Base-by-base conservation (phyloP, 1,140 invertebrate species). In the Lucilia sericata region DNA sequence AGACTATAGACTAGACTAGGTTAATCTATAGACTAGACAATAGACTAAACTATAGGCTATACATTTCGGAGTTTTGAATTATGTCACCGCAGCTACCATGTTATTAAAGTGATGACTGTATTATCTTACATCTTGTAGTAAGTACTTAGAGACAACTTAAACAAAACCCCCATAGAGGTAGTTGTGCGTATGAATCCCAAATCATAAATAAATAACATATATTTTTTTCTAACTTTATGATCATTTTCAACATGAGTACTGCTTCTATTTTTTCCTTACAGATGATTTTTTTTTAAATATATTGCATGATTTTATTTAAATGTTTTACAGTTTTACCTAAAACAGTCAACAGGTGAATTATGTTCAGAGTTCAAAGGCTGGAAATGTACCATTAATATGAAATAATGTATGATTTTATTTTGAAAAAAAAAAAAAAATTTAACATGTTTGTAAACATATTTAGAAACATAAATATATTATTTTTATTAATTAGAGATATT, bases 311-410 rank as follows among this genome's bases (percentile, higher is more conserved):
- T 70, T 70, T 70, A 70, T 70, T 70, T 70, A 70, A 70, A 70
- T 70, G 65, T n/a, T 25, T 60, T 60, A 7, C 55, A n/a, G 55
- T 17, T 70, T 25, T 70, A n/a, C n/a, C n/a, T 70, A 21, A 17
- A 60, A 60, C 14, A 60, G 14, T n/a, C 65, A 70, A 25, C 65
- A 70, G 65, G 65, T 70, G 65, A 70, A 70, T 70, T 70, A 70
- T 70, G 65, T 19, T 70, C 8, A 70, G 65, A 70, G 65, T 70
- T 70, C 65, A 70, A 21, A 70, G 19, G 65, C 65, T 70, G 8
- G 65, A 70, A 25, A 70, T 21, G n/a, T 70, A 25, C 19, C 65
- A 70, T 70, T 21, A 70, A 70, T 70, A 21, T 21, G 21, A 70
- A 70, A 8, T 70, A 70, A 70, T 70, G 21, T 21, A 21, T 70